Base-by-base conservation (phyloP, 1,140 invertebrate species). In the Pseudomyrmex concolor region DNA sequence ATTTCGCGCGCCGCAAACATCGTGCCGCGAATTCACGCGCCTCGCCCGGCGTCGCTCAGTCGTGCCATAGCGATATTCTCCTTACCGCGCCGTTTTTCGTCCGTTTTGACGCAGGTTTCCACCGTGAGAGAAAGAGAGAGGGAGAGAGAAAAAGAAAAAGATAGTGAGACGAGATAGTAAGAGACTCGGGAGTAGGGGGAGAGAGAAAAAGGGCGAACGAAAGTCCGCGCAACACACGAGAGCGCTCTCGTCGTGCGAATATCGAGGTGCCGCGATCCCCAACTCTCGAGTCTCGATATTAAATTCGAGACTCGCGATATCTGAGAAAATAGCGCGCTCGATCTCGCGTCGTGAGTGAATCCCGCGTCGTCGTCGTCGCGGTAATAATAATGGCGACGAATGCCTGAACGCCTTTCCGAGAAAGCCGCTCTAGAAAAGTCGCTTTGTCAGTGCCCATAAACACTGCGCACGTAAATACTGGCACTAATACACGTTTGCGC, bases 361-460 rank as follows among this genome's bases (percentile, higher is more conserved):
- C 34, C 34, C 34, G 55, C 15, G 59, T 54, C 60, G 34, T 34
- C 34, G 34, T 7, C 34, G 34, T 4, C 5, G 34, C 34, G 34
- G 5, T 34, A 9, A 22, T 54, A 48, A 13, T 17, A 7, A 15
- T 17, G 17, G 12, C 22, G 22, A 76, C 60, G 72, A 63, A 64
- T 64, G 60, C 73, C 60, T 60, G 73, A 15, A 15, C 60, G 22
- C n/a, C 59, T 50, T 45, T 43, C 48, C 22, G 45, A 80, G 83
- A 67, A 51, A 50, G 59, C n/a, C 77, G 22, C 50, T 84, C 82
- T 85, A 84, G 59, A 60, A 34, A 34, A 71, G 45, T 59, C 22
- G 60, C 59, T 60, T 22, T 17, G 63, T 54, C 88, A 84, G 86
- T 88, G 89, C 78, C 34, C 83, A 87, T 90, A 89, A 91, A 91